These are phyloP conservation scores for Phaedon cochleariae DNA, from an alignment of 2,888 invertebrate species.

Conservation along the genomic window DNA sequence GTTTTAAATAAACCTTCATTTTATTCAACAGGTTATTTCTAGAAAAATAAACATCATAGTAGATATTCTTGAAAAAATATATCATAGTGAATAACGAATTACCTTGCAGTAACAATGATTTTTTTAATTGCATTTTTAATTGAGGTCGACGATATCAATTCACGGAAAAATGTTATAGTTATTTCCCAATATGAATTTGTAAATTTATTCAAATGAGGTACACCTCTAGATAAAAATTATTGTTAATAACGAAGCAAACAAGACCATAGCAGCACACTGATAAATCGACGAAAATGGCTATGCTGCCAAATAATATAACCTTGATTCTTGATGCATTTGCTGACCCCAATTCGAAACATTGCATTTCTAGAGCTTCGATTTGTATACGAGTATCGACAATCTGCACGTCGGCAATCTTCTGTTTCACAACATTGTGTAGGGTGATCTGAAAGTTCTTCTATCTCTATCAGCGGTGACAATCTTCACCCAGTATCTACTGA, in stretches of 20 bases:
- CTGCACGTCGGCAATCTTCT: conserved; percentile 23
- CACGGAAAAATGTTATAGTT: conserved; percentile 16
- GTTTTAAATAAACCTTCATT: too few relatives aligned
- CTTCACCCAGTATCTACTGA: too few relatives aligned
- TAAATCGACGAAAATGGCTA: conserved; percentile 36
- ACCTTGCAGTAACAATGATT: conserved; percentile 13
- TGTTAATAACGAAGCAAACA: conserved; percentile 26
- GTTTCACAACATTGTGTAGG: conserved; percentile 1
- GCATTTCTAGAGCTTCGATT: conserved; percentile 55
- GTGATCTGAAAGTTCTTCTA: too few relatives aligned
- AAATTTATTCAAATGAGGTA: conserved; percentile 10
- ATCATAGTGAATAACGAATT: too few relatives aligned
- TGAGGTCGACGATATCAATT: conserved; percentile 19
- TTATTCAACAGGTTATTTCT: too few relatives aligned
- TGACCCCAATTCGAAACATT: conserved; percentile 61
- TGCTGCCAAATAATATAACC: conserved; percentile 57
- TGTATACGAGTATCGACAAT: conserved; percentile 14
- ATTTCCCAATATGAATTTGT: neutral
- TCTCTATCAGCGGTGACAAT: too few relatives aligned
- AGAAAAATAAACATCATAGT: too few relatives aligned
- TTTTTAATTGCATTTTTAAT: conserved; percentile 27
- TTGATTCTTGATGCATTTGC: conserved; percentile 59
- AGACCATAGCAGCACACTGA: conserved; percentile 24
- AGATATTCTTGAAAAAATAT: too few relatives aligned
- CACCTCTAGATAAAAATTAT: conserved; percentile 22